Conservation (phyloP, 2,888 invertebrate species). For the Gymnosoma rotundatum region DNA sequence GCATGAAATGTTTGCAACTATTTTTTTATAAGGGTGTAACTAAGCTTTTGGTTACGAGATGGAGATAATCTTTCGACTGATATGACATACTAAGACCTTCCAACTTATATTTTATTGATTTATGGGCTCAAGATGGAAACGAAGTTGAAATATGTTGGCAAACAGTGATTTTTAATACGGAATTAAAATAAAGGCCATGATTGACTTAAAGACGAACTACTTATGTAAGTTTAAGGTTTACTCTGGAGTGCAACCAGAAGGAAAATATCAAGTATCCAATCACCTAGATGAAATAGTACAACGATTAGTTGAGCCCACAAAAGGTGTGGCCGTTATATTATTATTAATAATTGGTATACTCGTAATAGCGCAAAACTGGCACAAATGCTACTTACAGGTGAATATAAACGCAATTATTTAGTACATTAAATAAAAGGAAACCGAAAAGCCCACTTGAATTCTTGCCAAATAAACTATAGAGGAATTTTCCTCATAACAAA, state of each 20-base stretch:
- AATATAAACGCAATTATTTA: slow-evolving; percentile 63
- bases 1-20: no score
- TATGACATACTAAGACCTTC: no score
- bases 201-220: slow-evolving; percentile 44
- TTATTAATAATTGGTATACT: slow-evolving; percentile 35
- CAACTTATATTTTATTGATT: no score
- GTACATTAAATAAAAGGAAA: slow-evolving; percentile 63
- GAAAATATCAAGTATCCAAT: slow-evolving; percentile 40
- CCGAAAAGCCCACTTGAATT: slow-evolving; percentile 52
- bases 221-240: slow-evolving; percentile 56
- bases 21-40: no score
- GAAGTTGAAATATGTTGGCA: no score
- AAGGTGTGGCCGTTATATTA: slow-evolving; percentile 49
- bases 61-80: no score
- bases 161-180: no score
- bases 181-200: slow-evolving; percentile 22
- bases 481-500: slow-evolving; percentile 36
- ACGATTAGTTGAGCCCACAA: slow-evolving; percentile 34
- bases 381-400: slow-evolving; percentile 42
- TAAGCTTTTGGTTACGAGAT: no score
- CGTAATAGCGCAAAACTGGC: no score
- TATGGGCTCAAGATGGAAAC: no score
- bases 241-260: slow-evolving; percentile 57
- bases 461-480: slow-evolving; percentile 37
- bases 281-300: slow-evolving; percentile 55